Evolutionary conservation across 2,113 vertebrate species (phyloP).

Genomic region (Malurus melanocephalus): DNA sequence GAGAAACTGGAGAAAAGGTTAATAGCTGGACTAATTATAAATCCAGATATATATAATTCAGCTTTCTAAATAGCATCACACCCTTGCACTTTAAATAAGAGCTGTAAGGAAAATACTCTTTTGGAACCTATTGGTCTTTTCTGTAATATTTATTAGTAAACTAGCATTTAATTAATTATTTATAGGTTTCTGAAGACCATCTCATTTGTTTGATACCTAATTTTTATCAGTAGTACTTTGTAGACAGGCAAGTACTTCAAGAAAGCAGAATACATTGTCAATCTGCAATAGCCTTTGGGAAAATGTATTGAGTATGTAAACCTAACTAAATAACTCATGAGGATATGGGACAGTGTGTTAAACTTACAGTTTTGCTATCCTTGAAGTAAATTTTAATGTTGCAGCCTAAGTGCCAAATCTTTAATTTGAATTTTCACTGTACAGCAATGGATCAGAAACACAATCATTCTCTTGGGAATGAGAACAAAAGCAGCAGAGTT

Average conservation of each 20-base stretch:
- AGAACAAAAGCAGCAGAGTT: neutral
- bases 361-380: neutral
- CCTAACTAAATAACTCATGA: neutral
- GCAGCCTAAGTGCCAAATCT: slow-evolving; percentile 8
- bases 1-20: slow-evolving; percentile 52
- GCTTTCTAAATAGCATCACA: slow-evolving; percentile 38
- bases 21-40: slow-evolving; percentile 64
- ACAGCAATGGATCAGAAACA: neutral
- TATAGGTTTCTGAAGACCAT: slow-evolving; percentile 53
- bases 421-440: neutral
- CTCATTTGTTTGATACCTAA: slow-evolving; percentile 60
- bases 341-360: neutral
- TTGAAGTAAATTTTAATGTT: slow-evolving; percentile 11
- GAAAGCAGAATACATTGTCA: slow-evolving; percentile 4
- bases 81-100: slow-evolving; percentile 14
- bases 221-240: slow-evolving; percentile 58
- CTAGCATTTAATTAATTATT: slow-evolving; percentile 68
- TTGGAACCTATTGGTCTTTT: slow-evolving; percentile 40
- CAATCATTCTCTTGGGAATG: neutral
- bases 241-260: slow-evolving; percentile 47
- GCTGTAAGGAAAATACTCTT: slow-evolving; percentile 39
- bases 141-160: slow-evolving; percentile 65
- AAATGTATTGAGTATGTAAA: slow-evolving; percentile 28
- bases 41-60: slow-evolving; percentile 57
- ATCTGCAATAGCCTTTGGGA: slow-evolving; percentile 36